These are phyloP conservation scores for Solea senegalensis DNA, from an alignment of 2,113 vertebrate species.

Conservation along the genomic window DNA sequence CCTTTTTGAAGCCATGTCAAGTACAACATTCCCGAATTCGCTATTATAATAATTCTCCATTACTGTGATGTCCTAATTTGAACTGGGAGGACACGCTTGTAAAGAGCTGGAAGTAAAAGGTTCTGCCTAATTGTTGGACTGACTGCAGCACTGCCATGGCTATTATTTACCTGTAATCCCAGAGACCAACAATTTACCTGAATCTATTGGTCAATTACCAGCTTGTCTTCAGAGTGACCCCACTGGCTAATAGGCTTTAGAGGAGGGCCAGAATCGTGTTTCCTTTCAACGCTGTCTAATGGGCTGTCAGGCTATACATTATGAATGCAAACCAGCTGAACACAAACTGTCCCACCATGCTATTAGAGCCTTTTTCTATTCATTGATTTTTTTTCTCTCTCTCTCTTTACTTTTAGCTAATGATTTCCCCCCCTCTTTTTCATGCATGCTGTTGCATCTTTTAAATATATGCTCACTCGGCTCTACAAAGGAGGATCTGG, in stretches of 20 bases:
- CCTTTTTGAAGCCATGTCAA: neutral
- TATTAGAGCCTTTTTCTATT: conserved; percentile 64
- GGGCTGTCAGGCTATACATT: conserved; percentile 72
- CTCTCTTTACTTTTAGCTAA: conserved; percentile 58
- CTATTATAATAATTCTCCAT: neutral
- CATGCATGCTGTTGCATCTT: conserved; percentile 48
- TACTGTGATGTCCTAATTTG: conserved; percentile 14
- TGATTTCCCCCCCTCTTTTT: conserved; percentile 34
- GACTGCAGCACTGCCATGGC: conserved; percentile 16
- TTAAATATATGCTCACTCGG: conserved; percentile 41
- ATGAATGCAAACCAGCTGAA: conserved; percentile 70
- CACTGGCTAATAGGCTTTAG: conserved; percentile 74
- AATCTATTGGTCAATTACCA: conserved; percentile 77
- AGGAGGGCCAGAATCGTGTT: conserved; percentile 72
- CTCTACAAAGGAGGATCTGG: conserved; percentile 19
- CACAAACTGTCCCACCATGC: conserved; percentile 40
- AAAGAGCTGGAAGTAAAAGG: conserved; percentile 15
- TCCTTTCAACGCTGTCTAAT: conserved; percentile 76
- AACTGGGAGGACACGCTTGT: conserved; percentile 21
- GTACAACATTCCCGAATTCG: neutral
- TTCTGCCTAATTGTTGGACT: conserved; percentile 17
- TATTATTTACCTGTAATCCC: conserved; percentile 52
- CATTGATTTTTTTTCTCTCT: conserved; percentile 54
- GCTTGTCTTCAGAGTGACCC: conserved; percentile 69
- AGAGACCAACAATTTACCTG: conserved; percentile 67